Base-by-base conservation (phyloP, 1,140 invertebrate genomes). In the Drosophila leontia region DNA sequence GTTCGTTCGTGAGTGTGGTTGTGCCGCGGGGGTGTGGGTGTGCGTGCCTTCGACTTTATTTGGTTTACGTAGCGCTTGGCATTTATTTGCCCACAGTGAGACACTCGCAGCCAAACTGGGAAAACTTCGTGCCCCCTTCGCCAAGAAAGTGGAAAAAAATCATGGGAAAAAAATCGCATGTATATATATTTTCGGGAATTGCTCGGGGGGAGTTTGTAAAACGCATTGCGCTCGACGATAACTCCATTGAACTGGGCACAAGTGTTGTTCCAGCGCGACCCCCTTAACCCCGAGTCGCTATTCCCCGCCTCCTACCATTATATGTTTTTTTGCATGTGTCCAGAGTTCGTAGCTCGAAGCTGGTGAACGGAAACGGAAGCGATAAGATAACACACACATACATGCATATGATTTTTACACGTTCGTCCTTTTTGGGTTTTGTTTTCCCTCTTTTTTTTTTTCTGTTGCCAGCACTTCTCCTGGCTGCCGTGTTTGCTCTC, bases 1-100 rank as follows among this genome's bases (percentile, higher is more conserved):
- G 4, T 45, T 13, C 44, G 11, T 12, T 13, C 19, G 45, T 26
- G 65, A 59, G 34, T 47, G 63, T 44, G 47, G 58, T 70, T 45
- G 67, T 45, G 62, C 50, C 23, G 37, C 26, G 51, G 13, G 57
- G 15, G 63, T 62, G 57, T 42, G 63, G 29, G 37, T 80, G 71
- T 88, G 84, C 61, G 51, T 83, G 80, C 82, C 80, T 82, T 87
- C 84, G 84, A 87, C 85, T 84, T 87, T 87, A 87, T 87, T 88
- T 88, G 84, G 84, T 87, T 87, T 87, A 82, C 84, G 85, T 88
- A 87, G 84, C 84, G 82, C 85, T 88, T 88, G 84, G 84, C 84
- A 88, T 87, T 87, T 88, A 87, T 87, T 87, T 87, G 84, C 84
- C 85, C 84, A 84, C 84, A 86, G 80, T 75, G 83, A 87, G 83